Conservation (phyloP, 2,797 vertebrate genomes). For the Tolypeutes matacus region DNA sequence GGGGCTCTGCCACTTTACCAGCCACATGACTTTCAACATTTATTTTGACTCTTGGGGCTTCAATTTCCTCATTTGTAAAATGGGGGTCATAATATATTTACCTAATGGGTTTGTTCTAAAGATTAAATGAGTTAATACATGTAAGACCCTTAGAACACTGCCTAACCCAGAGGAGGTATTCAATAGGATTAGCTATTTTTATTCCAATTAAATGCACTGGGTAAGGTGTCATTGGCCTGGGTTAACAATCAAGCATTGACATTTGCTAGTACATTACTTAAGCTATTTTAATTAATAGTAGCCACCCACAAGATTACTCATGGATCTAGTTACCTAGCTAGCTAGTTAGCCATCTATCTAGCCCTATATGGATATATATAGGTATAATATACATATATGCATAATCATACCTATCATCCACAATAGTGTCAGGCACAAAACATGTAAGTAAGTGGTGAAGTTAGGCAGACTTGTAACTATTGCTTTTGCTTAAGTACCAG, state of each 20-base stretch:
- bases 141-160: not conserved
- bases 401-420: not conserved
- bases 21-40: not conserved
- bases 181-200: not conserved
- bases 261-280: not conserved
- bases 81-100: not conserved
- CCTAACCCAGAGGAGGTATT: not conserved
- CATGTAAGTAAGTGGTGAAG: not conserved
- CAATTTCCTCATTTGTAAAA: slow-evolving; percentile 14
- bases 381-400: too few species aligned
- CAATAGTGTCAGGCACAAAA: not conserved
- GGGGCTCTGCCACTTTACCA: not conserved
- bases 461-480: not conserved
- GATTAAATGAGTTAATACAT: not conserved
- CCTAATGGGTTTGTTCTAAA: not conserved
- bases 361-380: not conserved
- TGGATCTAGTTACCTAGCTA: too few species aligned
- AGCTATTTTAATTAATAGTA: slow-evolving; percentile 18
- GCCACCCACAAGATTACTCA: not conserved
- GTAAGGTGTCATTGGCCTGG: not conserved
- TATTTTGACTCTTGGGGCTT: not conserved
- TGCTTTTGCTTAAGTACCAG: not conserved
- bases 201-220: not conserved
- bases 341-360: not conserved
- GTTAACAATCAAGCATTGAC: not conserved